phyloP scores from a whole-genome alignment of 2,113 vertebrate genomes.

The Hippotragus niger region DNA sequence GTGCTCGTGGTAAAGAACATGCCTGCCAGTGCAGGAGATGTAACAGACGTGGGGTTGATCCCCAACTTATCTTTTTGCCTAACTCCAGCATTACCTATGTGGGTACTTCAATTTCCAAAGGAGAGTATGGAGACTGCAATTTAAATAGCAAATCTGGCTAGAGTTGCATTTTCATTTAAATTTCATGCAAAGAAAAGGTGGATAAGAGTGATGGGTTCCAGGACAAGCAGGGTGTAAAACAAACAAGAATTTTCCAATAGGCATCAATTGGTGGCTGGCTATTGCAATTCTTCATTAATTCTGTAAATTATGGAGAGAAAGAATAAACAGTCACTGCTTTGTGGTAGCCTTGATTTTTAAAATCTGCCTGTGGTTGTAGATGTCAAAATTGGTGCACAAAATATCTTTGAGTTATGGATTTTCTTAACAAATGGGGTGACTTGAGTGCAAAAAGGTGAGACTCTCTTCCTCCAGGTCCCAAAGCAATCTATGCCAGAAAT shows the following conservation, averaged over 20 bases:
- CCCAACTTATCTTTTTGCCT: not conserved
- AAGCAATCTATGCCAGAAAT: not conserved
- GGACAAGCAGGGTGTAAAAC: slow-evolving; percentile 29
- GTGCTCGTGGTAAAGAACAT: not conserved
- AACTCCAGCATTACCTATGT: slow-evolving; percentile 15
- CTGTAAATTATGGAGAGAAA: not conserved
- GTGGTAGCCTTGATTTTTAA: not conserved
- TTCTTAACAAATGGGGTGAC: not conserved
- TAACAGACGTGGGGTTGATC: not conserved
- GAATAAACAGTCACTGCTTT: not conserved
- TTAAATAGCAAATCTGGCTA: slow-evolving; percentile 57
- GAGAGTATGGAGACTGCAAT: not conserved
- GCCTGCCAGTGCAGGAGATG: fast-evolving
- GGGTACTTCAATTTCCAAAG: not conserved
- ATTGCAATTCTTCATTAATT: not conserved
- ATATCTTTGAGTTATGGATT: not conserved
- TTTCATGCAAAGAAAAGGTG: slow-evolving; percentile 12
- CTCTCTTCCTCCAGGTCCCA: not conserved
- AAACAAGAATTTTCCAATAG: not conserved
- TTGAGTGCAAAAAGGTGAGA: not conserved
- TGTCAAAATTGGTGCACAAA: not conserved
- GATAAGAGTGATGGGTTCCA: not conserved
- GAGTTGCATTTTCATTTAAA: slow-evolving; percentile 51
- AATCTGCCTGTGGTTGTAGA: not conserved
- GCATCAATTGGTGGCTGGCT: not conserved